Evolutionary conservation across 2,113 vertebrate species (phyloP).

Genomic region (Cavia aperea): DNA sequence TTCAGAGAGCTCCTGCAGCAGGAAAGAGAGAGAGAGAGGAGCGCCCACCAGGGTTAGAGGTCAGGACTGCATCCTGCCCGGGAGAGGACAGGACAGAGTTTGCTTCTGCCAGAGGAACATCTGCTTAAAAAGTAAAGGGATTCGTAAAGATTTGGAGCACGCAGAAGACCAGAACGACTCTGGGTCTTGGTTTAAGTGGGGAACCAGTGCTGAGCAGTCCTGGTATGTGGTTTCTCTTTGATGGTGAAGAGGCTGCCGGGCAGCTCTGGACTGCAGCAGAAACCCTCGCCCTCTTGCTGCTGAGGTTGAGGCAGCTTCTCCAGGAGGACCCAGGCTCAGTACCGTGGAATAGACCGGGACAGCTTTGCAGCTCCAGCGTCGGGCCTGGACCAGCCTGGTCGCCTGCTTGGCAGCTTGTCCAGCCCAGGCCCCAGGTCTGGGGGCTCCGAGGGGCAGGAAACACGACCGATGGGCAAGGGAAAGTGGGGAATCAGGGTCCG

Average conservation of each 20-base stretch:
- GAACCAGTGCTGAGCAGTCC: not conserved
- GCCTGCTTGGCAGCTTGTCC: not conserved
- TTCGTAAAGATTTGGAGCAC: constrained; percentile 22
- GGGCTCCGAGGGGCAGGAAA: not conserved
- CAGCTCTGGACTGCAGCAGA: not conserved
- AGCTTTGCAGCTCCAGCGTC: not conserved
- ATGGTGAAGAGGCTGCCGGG: not conserved
- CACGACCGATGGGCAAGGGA: not conserved
- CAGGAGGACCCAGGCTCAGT: constrained; percentile 1
- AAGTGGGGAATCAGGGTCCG: not conserved
- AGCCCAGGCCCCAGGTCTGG: not conserved
- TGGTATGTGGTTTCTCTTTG: constrained; percentile 21
- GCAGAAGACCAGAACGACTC: not conserved
- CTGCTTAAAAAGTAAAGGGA: not conserved
- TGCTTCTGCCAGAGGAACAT: constrained; percentile 24
- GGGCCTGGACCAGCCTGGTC: not conserved
- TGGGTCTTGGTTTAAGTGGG: constrained; percentile 19
- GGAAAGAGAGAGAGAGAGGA: not conserved
- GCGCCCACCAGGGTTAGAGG: constrained; percentile 28
- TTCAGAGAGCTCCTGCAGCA: constrained; percentile 13
- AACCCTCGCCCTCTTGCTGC: not conserved
- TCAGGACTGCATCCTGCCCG: not conserved
- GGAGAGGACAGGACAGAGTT: constrained; percentile 1
- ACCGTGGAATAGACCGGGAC: not conserved
- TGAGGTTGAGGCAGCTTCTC: not conserved